A percentile compares a stretch with the other conserved stretches of the same genome.
Evolutionary conservation across 2,113 vertebrate genomes (phyloP).

Genomic region (Lamprotornis superbus): DNA sequence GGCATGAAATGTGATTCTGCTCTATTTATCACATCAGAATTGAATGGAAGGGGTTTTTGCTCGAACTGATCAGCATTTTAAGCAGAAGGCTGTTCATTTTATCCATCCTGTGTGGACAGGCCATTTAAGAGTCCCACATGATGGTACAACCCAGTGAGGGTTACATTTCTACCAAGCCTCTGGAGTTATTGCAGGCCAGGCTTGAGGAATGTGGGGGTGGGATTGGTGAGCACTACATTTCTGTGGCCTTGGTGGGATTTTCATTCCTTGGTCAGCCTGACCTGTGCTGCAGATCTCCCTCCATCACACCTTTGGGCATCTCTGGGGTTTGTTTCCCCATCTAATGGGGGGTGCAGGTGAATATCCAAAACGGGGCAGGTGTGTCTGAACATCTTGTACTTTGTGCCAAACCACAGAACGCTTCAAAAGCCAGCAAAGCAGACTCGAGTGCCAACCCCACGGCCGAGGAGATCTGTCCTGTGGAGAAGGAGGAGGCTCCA

Average conservation of each 20-base stretch:
- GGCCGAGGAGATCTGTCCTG: constrained; percentile 78
- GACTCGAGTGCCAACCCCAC: constrained; percentile 79
- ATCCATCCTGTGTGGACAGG: neutral
- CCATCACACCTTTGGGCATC: accelerated
- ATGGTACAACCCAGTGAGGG: neutral
- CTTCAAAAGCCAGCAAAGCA: constrained; percentile 88
- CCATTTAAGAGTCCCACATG: neutral
- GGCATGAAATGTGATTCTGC: neutral
- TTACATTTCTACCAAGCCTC: neutral
- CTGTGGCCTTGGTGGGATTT: neutral
- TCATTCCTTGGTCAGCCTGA: no score
- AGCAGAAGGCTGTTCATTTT: neutral
- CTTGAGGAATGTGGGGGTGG: accelerated
- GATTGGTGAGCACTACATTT: accelerated
- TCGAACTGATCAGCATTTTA: constrained; percentile 10
- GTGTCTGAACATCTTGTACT: neutral
- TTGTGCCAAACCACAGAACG: constrained; percentile 75
- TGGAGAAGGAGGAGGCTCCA: constrained; percentile 83
- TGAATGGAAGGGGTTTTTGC: neutral
- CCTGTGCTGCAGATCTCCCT: neutral
- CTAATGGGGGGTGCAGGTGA: neutral
- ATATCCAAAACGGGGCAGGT: accelerated
- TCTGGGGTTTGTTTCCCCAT: neutral
- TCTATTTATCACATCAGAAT: neutral
- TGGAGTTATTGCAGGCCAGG: neutral